phyloP scores from a whole-genome alignment of 1,140 invertebrate genomes.

The Trichogramma pretiosum region DNA sequence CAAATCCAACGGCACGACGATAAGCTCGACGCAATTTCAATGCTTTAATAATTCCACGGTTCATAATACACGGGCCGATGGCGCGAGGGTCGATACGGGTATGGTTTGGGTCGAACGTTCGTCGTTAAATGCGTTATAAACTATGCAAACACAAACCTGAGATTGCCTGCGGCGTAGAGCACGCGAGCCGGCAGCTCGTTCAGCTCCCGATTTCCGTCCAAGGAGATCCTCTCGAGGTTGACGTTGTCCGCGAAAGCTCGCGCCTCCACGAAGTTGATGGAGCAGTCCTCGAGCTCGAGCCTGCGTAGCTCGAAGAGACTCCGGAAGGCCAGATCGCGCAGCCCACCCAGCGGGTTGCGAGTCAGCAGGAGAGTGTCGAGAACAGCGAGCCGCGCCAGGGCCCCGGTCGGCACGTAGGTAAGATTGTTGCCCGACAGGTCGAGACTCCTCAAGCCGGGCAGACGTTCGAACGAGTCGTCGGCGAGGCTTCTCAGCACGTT shows the following conservation, averaged over 20 bases:
- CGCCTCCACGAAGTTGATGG: slow-evolving; percentile 57
- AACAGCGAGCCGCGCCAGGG: slow-evolving; percentile 64
- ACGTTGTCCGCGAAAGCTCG: slow-evolving; percentile 76
- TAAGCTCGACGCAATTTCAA: too few relatives aligned
- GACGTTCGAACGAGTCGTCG: slow-evolving; percentile 57
- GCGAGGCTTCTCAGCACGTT: slow-evolving; percentile 65
- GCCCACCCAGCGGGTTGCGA: slow-evolving; percentile 61
- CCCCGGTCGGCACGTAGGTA: slow-evolving; percentile 63
- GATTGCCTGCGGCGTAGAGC: slow-evolving; percentile 66
- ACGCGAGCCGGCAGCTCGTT: slow-evolving; percentile 59
- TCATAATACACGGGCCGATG: too few relatives aligned
- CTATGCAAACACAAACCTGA: too few relatives aligned
- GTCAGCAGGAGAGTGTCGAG: slow-evolving; percentile 64
- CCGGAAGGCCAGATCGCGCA: slow-evolving; percentile 67
- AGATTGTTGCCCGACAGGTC: slow-evolving; percentile 76
- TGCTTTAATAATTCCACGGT: too few relatives aligned
- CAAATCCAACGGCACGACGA: too few relatives aligned
- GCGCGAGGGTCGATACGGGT: background rate
- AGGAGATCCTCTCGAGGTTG: slow-evolving; percentile 64
- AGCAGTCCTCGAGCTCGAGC: slow-evolving; percentile 61
- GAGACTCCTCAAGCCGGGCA: slow-evolving; percentile 59
- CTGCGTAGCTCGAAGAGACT: slow-evolving; percentile 68
- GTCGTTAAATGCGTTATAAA: too few relatives aligned
- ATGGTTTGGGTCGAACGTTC: too few relatives aligned
- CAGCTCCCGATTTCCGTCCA: slow-evolving; percentile 67